Conservation (phyloP, 2,113 vertebrate species). For the Ctenodactylus gundi region DNA sequence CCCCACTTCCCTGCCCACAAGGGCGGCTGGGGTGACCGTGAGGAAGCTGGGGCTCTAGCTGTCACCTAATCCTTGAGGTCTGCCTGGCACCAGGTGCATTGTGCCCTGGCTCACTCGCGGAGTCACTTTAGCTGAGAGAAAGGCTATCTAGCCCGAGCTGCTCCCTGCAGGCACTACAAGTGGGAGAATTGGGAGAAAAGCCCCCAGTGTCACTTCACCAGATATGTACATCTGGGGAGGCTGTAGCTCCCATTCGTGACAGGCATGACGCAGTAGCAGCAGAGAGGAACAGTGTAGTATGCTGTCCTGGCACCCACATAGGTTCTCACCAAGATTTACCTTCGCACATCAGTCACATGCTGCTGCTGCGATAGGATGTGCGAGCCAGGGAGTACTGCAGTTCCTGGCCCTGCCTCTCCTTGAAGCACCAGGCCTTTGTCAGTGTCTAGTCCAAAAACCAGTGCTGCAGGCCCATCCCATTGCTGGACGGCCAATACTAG, state of each 20-base stretch:
- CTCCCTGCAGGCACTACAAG: neutral
- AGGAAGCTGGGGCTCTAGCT: neutral
- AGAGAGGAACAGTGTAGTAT: neutral
- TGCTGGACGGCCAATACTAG: neutral
- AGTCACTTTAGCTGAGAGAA: neutral
- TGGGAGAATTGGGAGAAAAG: neutral
- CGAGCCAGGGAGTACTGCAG: neutral
- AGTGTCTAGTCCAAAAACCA: neutral
- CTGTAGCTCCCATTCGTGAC: neutral
- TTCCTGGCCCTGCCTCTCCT: neutral
- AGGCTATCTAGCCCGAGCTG: rapidly evolving
- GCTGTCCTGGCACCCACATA: neutral
- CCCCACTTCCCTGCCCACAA: neutral
- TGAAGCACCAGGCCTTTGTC: neutral
- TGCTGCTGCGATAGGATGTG: neutral
- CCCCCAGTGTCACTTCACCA: neutral
- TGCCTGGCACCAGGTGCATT: neutral
- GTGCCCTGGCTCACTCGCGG: neutral
- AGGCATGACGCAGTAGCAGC: neutral
- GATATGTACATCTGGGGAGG: neutral
- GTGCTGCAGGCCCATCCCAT: neutral
- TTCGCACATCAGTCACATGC: neutral
- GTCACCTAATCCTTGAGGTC: too few species aligned
- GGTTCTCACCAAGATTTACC: neutral
- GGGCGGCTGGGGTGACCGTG: neutral